These are phyloP conservation scores for Poecilia latipinna DNA, from an alignment of 2,113 vertebrate species.

Conservation along the genomic window DNA sequence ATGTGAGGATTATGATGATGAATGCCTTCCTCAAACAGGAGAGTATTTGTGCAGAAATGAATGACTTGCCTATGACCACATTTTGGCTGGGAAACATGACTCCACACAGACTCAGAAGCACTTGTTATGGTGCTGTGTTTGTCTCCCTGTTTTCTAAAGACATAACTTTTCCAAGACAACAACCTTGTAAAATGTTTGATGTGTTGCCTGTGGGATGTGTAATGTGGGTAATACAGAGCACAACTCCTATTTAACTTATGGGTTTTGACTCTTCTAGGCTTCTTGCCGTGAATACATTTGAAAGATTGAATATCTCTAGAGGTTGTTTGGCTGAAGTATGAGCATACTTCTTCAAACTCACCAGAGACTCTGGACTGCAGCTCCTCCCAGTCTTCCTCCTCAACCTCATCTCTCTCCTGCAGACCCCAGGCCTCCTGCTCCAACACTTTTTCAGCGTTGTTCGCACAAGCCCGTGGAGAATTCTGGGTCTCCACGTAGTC, in stretches of 20 bases:
- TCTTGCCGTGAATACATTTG: constrained; percentile 8
- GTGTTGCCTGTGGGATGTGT: constrained; percentile 4
- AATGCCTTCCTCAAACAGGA: constrained; percentile 27
- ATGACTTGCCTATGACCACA: constrained; percentile 37
- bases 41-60: constrained; percentile 44
- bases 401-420: constrained; percentile 78
- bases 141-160: constrained; percentile 47
- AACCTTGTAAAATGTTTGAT: constrained; percentile 5
- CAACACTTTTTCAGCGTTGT: constrained; percentile 83
- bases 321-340: neutral
- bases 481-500: constrained; percentile 90
- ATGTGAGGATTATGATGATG: constrained; percentile 48
- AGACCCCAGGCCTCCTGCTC: constrained; percentile 84
- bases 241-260: neutral
- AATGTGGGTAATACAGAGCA: constrained; percentile 16
- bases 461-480: constrained; percentile 87
- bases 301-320: constrained; percentile 41
- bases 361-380: constrained; percentile 87
- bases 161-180: constrained; percentile 42
- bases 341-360: constrained; percentile 69
- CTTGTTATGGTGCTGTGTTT: constrained; percentile 48
- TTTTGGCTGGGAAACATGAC: constrained; percentile 57
- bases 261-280: constrained; percentile 12
- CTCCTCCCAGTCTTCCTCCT: constrained; percentile 85
- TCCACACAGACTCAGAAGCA: constrained; percentile 42